Percentiles rank a stretch among this genome's conserved stretches.
phyloP scores from a whole-genome alignment of 2,888 invertebrate genomes.

The Hydrotaea diabolus region DNA sequence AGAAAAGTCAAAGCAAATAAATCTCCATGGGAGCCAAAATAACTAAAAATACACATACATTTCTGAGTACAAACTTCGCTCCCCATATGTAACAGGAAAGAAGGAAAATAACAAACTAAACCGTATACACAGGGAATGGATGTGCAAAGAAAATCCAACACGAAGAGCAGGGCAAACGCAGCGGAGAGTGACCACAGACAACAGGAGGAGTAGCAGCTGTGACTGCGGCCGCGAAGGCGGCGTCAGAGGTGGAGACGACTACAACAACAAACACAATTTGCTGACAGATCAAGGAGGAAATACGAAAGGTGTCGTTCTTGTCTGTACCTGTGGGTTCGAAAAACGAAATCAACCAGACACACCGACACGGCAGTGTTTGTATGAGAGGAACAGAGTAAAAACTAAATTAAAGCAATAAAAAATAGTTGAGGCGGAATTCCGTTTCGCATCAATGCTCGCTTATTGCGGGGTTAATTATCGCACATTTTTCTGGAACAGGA shows the following conservation, averaged over 20 bases:
- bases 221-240: neutral
- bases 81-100: neutral
- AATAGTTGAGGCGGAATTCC: conserved; percentile 61
- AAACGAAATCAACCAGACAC: neutral
- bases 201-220: neutral
- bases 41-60: neutral
- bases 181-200: neutral
- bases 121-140: neutral
- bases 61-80: neutral
- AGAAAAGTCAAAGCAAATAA: neutral
- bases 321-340: neutral
- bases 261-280: neutral
- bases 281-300: conserved; percentile 11
- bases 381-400: neutral
- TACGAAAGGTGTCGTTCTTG: conserved; percentile 15
- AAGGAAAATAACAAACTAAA: conserved; percentile 9
- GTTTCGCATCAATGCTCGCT: conserved; percentile 25
- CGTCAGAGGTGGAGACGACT: neutral
- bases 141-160: neutral
- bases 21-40: conserved; percentile 35
- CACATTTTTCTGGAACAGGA: conserved; percentile 8
- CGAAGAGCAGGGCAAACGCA: neutral
- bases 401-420: conserved; percentile 52
- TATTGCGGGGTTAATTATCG: conserved; percentile 20
- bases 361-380: neutral